These are phyloP conservation scores for Galerucella pusilla DNA, from an alignment of 2,888 invertebrate species.

Conservation along the genomic window DNA sequence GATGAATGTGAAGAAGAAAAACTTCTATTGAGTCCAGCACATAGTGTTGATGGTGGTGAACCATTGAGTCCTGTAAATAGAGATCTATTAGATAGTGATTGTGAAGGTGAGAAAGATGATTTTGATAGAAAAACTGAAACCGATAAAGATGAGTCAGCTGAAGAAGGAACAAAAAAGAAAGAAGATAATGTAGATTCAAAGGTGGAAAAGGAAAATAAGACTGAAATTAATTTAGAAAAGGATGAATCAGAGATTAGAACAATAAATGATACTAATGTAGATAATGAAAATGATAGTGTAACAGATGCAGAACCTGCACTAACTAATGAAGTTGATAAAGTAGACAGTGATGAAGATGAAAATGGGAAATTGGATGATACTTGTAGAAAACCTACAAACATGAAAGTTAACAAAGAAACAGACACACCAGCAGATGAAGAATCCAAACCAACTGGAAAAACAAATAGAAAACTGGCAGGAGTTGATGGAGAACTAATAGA, in stretches of 20 bases:
- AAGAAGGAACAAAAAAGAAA: slow-evolving; percentile 11
- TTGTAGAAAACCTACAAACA: slow-evolving; percentile 1
- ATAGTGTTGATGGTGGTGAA: slow-evolving; percentile 40
- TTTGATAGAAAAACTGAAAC: neutral
- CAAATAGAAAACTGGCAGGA: slow-evolving; percentile 3
- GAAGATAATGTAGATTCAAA: slow-evolving; percentile 3
- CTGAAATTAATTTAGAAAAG: neutral
- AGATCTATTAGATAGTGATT: slow-evolving; percentile 32
- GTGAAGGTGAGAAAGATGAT: slow-evolving; percentile 26
- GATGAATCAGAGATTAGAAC: slow-evolving; percentile 3
- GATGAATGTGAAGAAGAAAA: slow-evolving; percentile 37
- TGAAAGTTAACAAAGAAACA: slow-evolving; percentile 8
- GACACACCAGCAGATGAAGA: slow-evolving; percentile 16
- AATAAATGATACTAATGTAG: neutral
- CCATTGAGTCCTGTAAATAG: slow-evolving; percentile 36
- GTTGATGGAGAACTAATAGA: neutral
- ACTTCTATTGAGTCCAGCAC: slow-evolving; percentile 35
- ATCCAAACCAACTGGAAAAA: slow-evolving; percentile 16
- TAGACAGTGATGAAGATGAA: slow-evolving; percentile 1
- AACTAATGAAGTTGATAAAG: neutral
- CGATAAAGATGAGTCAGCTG: neutral
- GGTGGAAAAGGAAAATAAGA: slow-evolving; percentile 1
- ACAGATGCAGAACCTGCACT: neutral
- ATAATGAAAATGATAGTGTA: neutral
- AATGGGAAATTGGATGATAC: slow-evolving; percentile 19